phyloP scores from a whole-genome alignment of 2,797 vertebrate genomes.

The Carcharodon carcharias region DNA sequence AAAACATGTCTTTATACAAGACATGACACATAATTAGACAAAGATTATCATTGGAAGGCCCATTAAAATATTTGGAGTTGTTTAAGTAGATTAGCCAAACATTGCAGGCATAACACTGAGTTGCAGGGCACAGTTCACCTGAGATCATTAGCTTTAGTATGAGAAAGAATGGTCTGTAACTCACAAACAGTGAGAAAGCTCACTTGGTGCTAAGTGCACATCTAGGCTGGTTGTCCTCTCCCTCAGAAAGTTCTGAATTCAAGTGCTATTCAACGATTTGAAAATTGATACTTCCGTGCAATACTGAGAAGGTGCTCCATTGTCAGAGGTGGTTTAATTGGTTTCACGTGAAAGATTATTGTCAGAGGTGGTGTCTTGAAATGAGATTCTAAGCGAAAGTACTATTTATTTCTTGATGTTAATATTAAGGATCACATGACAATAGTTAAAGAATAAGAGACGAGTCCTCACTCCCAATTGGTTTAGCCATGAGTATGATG shows the following conservation, averaged over 20 bases:
- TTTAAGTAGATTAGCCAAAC: background rate
- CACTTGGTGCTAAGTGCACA: background rate
- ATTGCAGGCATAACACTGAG: background rate
- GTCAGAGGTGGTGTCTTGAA: background rate
- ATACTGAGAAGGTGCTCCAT: background rate
- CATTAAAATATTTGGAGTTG: constrained; percentile 6
- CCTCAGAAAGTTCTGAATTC: background rate
- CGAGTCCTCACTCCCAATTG: background rate
- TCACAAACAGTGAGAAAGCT: background rate
- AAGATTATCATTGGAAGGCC: background rate
- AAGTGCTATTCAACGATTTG: background rate
- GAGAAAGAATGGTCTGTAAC: background rate
- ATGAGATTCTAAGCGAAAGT: background rate
- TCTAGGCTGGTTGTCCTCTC: background rate
- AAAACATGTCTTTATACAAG: background rate
- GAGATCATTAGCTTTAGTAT: background rate
- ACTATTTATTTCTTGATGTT: background rate
- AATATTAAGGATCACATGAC: background rate
- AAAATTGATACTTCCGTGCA: background rate
- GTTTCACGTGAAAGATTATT: too few relatives aligned
- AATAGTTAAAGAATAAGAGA: background rate
- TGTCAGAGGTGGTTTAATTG: background rate
- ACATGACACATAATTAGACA: background rate
- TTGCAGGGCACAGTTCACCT: background rate
- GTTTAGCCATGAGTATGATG: background rate